Conservation (phyloP, 2,797 vertebrate genomes). For the Lagothrix lagotricha region DNA sequence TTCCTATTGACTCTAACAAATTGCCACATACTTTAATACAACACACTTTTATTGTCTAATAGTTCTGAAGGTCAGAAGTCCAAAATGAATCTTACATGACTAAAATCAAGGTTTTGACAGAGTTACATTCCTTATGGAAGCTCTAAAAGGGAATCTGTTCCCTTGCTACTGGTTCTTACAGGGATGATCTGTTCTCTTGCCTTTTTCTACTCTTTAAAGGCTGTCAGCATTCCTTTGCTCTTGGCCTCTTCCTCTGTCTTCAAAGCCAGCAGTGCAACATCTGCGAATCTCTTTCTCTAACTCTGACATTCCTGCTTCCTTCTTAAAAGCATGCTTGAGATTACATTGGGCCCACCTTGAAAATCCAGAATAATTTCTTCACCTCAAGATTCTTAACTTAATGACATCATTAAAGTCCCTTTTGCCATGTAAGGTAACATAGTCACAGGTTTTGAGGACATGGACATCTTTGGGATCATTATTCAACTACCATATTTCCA, state of each 20-base stretch:
- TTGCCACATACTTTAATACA: neutral
- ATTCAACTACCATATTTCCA: neutral
- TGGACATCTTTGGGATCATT: neutral
- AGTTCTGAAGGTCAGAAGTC: neutral
- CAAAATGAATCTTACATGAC: neutral
- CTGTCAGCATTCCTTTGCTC: neutral
- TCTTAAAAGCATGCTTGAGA: neutral
- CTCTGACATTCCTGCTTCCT: neutral
- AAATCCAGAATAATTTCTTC: neutral
- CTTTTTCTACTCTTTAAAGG: neutral
- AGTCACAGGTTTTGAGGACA: neutral
- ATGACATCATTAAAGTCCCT: neutral
- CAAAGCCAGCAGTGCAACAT: neutral
- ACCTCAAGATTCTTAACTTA: neutral
- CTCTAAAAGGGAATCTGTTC: neutral
- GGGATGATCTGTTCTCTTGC: neutral
- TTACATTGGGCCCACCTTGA: neutral
- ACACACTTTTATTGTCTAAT: neutral
- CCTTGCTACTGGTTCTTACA: neutral
- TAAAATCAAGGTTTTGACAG: neutral
- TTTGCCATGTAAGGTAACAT: neutral
- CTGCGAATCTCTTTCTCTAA: neutral
- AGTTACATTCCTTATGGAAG: neutral
- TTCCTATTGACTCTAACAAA: neutral
- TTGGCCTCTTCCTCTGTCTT: neutral